Conservation (phyloP, 2,113 vertebrate species). For the Zingel zingel region DNA sequence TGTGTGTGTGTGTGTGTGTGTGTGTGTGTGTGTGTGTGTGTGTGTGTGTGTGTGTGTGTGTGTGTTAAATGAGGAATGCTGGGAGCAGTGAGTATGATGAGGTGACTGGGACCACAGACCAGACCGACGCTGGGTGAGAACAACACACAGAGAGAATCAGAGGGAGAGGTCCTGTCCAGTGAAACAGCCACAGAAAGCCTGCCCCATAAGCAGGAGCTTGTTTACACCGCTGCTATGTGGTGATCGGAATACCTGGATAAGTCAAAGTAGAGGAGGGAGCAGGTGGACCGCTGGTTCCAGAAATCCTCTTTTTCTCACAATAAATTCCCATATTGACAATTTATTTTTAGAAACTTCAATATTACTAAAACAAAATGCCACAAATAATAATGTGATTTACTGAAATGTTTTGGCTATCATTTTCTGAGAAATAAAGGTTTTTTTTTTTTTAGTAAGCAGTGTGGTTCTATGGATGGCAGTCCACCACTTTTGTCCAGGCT, state of each 20-base stretch:
- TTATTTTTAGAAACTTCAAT: neutral
- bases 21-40: conserved; percentile 1
- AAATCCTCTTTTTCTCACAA: neutral
- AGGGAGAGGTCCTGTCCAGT: conserved; percentile 18
- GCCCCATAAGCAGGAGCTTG: conserved; percentile 19
- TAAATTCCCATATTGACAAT: neutral
- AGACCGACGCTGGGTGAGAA: conserved; percentile 61
- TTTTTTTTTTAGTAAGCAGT: neutral
- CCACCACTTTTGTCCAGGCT: neutral
- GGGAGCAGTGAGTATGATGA: conserved; percentile 46
- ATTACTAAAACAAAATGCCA: too few relatives aligned
- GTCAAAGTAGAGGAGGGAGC: conserved; percentile 44
- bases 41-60: neutral
- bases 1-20: neutral
- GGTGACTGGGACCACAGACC: conserved; percentile 50
- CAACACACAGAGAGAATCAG: conserved; percentile 25
- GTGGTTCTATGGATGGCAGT: neutral
- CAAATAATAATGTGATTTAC: neutral
- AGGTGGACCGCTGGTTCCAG: neutral
- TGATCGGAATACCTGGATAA: conserved; percentile 1
- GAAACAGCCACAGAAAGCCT: conserved; percentile 30
- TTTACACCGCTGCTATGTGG: conserved; percentile 9
- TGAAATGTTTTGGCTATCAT: neutral
- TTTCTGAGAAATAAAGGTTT: neutral
- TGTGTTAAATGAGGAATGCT: conserved; percentile 11